Evolutionary conservation across 1,140 invertebrate genomes (phyloP), one percentile per base, ranked within the genome.

Genomic region (Ceratina japonica): DNA sequence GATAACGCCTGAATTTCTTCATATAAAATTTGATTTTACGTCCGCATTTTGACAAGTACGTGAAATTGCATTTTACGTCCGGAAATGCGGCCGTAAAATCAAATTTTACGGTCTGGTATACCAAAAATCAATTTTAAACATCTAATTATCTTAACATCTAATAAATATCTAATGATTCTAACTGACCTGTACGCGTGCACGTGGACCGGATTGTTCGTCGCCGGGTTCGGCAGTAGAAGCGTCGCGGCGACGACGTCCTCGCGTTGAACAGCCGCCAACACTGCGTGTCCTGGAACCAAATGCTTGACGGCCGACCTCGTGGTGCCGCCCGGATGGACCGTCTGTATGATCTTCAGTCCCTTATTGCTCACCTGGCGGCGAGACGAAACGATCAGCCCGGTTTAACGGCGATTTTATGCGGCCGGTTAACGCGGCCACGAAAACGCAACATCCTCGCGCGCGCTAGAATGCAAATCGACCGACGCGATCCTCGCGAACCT

Each of bases 281-380:
- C 96, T 81, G 97, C 97, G 91, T 97, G 96, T 90, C 97, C 96
- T n/a, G 97, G 97, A 83, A 99, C 98, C 91, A 98, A 96, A 89
- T 99, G 98, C 90, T 98, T 99, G 70, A 98, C 96, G 86, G 92
- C 96, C 90, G 90, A 94, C 85, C 91, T 94, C 84, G 91, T 93
- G 70, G 90, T 91, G 87, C 93, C 90, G 91, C 94, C 88, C 83
- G 93, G 91, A 87, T 94, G 93, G 70, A 95, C 93, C 86, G 95
- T 95, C 92, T 98, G 98, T 73, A 98, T 95, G 77, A 99, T 98
- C 93, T 98, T 98, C 84, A 99, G 91, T 27, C 98, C 98, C 93
- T 98, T 98, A 88, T 95, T 95, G 86, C 97, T 98, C 37, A 99
- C 96, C 94, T 98, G 95, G 12, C 62, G 51, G 73, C 37, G 69